phyloP scores from a whole-genome alignment of 2,113 vertebrate species.

The Macaca mulatta region DNA sequence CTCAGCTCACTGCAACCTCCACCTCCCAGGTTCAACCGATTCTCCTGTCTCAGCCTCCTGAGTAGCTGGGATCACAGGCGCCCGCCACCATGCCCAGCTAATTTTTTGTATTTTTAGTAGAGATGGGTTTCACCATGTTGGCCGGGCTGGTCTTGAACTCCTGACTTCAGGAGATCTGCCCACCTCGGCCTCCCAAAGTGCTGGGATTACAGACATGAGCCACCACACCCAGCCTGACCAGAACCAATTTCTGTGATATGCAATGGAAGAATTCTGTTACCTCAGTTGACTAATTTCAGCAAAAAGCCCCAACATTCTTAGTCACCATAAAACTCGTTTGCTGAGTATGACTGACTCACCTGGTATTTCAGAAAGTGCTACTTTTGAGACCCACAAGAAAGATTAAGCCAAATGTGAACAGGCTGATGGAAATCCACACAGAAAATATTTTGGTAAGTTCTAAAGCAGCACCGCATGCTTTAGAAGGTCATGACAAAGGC shows the following conservation, averaged over 20 bases:
- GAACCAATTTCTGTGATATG: neutral
- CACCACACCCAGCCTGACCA: neutral
- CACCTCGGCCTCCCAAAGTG: too few species aligned
- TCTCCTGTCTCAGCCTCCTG: too few species aligned
- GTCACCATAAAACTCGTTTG: neutral
- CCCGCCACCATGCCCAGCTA: too few species aligned
- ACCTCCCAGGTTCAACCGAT: too few species aligned
- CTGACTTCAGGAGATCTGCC: too few species aligned
- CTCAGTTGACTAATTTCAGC: neutral
- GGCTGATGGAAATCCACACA: neutral
- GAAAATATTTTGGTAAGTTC: neutral
- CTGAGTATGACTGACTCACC: neutral
- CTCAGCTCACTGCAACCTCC: too few species aligned
- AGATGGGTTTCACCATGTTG: too few species aligned
- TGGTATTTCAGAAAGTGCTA: neutral
- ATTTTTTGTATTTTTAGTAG: too few species aligned
- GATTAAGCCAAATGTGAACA: rapidly evolving
- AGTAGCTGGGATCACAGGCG: too few species aligned
- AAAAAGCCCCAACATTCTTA: too few species aligned
- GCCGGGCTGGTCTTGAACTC: too few species aligned
- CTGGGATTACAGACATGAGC: too few species aligned
- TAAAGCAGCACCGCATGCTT: neutral
- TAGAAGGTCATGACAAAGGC: neutral
- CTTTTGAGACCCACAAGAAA: neutral
- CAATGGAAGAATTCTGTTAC: neutral